A percentile compares a stretch with the other conserved stretches of the same genome.
Conservation (phyloP, 2,888 invertebrate species). For the Zhengitettix transpicula region DNA sequence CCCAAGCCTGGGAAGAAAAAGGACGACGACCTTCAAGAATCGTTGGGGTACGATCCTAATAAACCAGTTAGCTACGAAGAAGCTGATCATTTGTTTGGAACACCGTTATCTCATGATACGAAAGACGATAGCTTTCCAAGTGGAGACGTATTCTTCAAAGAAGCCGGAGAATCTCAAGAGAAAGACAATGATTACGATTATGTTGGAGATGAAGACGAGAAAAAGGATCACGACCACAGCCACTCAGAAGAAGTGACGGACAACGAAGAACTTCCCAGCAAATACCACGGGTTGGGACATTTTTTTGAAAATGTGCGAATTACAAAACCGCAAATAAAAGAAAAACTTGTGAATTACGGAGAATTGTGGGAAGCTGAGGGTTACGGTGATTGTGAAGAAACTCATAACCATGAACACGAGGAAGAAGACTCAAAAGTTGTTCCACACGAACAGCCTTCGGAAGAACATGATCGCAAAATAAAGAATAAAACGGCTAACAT, state of each 20-base stretch:
- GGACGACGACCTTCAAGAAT: background rate
- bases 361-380: background rate
- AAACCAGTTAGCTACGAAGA: background rate
- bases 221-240: too few relatives aligned
- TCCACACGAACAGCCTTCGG: background rate
- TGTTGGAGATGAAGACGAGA: slow-evolving; percentile 1
- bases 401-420: background rate
- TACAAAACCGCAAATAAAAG: background rate
- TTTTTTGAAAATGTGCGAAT: background rate
- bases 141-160: background rate
- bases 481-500: background rate
- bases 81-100: slow-evolving; percentile 2
- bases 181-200: slow-evolving; percentile 6
- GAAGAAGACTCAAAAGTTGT: background rate
- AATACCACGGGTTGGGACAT: background rate
- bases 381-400: background rate
- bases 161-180: background rate
- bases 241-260: background rate
- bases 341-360: background rate
- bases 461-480: background rate
- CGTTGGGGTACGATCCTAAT: background rate
- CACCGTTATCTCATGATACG: background rate
- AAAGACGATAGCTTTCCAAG: background rate
- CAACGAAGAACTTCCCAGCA: background rate
- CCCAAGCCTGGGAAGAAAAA: background rate